Evolutionary conservation across 2,113 vertebrate species (phyloP), one percentile per base, ranked within the genome.

Genomic region (Mormyrus iriodes): DNA sequence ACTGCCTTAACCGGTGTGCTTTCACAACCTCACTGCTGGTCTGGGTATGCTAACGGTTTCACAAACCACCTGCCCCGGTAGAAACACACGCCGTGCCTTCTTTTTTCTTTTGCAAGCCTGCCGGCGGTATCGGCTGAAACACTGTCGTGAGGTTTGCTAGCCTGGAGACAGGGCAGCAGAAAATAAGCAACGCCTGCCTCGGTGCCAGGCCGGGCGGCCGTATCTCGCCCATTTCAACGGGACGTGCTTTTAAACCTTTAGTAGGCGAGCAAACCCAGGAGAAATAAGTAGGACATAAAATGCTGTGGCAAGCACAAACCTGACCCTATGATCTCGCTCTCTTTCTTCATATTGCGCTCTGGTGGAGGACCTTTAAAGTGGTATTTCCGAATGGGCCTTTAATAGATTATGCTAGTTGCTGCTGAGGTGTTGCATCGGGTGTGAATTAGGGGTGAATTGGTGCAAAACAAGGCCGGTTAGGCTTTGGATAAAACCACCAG

Each of bases 401-500:
- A 90, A 88, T 91, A 86, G 88, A 90, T 88, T 61, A 86, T 61
- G 91, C 90, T 89, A 89, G 92, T 92, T 93, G 92, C 91, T 93
- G 69, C 90, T 91, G 91, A 91, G 90, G 69, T 48, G 91, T 92
- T 91, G 93, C 92, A 93, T 76, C 39, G 91, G 91, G 93, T 94
- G 94, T 94, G 93, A 95, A 93, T 93, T 94, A 91, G 89, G 92
- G 12, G 69, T 90, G 93, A 87, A 55, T 86, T n/a, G 91, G 91
- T 83, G 90, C 91, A 90, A 92, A 91, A 93, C 92, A 92, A 90
- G 88, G 91, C 91, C 92, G 89, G 90, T 90, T 93, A 92, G 31
- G 83, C 55, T 90, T 90, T 65, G 90, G 65, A 91, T 92, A 92
- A 91, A 94, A 91, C 93, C 94, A 91, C 94, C 94, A 93, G 90